Evolutionary conservation across 1,140 invertebrate species (phyloP), one percentile per base, ranked within the genome.

Genomic region (Danaus plexippus): DNA sequence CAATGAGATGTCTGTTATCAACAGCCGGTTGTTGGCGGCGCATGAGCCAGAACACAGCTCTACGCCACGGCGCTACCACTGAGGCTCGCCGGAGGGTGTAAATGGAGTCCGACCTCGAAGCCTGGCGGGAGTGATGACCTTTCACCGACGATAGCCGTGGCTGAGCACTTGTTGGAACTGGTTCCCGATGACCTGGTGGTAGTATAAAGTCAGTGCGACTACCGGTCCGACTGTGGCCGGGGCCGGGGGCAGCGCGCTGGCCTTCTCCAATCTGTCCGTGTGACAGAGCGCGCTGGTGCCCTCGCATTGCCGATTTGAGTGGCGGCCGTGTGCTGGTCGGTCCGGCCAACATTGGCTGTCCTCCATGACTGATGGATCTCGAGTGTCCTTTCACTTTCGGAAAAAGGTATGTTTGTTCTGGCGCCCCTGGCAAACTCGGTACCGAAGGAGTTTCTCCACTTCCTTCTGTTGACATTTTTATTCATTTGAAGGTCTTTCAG

Each of bases 141-240:
- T 89, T 88, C 0, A 89, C 87, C 1, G 90, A 90, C 1, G 84
- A 78, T 32, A 87, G 79, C 5, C 88, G 82, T 3, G 88, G 85
- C 15, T 77, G 83, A 47, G 89, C 65, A 67, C 87, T 88, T 15
- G 77, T 82, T 45, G 86, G 87, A 57, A 67, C 77, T 7, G 66
- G 85, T 58, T 89, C 92, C 71, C 89, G 92, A 76, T 95, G 93
- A 1, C 92, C 92, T 0, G 93, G 92, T 1, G 95, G 95, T 32
- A 96, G 86, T 46, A 95, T 95, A 68, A 96, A 96, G 67, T 96
- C 94, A 1, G 95, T 96, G 73, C 92, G 93, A 58, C 94, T 95
- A 32, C 92, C 92, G n/a, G 93, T 91, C 11, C 95, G 89, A 67
- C 90, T 93, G 85, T 96, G 94, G 1, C 93, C 93, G 15, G 87